Percentiles rank a stretch among this genome's conserved stretches.
Evolutionary conservation across 2,888 invertebrate genomes (phyloP).

Genomic region (Melieria omissa): DNA sequence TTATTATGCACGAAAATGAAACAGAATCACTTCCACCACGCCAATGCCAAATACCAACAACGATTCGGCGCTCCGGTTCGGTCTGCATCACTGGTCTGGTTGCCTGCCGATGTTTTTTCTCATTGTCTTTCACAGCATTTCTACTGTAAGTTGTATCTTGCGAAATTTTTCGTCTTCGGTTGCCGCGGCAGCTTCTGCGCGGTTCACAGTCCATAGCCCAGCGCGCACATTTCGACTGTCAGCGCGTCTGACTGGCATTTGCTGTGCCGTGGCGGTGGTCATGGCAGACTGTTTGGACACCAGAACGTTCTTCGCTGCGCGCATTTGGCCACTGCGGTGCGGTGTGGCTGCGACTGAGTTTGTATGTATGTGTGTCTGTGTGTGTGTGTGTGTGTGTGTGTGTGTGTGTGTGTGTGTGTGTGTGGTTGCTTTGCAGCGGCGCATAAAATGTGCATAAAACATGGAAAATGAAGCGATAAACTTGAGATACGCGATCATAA

Average conservation of each 20-base stretch:
- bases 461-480: slow-evolving; percentile 63
- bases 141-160: not conserved
- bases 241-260: slow-evolving; percentile 30
- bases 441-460: slow-evolving; percentile 56
- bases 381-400: slow-evolving; percentile 3
- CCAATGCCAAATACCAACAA: slow-evolving; percentile 23
- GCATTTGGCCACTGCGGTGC: not conserved
- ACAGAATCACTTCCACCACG: slow-evolving; percentile 36
- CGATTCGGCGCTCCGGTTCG: not conserved
- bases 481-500: slow-evolving; percentile 62
- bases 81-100: not conserved
- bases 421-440: slow-evolving; percentile 23
- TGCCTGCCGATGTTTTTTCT: not conserved
- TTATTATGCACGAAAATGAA: slow-evolving; percentile 56
- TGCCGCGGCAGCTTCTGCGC: too few relatives aligned
- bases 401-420: slow-evolving; percentile 13
- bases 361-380: not conserved
- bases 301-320: slow-evolving; percentile 6
- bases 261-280: slow-evolving; percentile 40
- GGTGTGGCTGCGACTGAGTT: not conserved
- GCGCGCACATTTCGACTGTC: not conserved
- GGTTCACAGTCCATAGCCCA: too few relatives aligned
- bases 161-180: too few relatives aligned
- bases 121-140: slow-evolving; percentile 3
- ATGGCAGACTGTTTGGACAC: slow-evolving; percentile 46